These are phyloP conservation scores for Eremobia ochroleuca DNA, from an alignment of 2,888 invertebrate genomes.

Conservation along the genomic window DNA sequence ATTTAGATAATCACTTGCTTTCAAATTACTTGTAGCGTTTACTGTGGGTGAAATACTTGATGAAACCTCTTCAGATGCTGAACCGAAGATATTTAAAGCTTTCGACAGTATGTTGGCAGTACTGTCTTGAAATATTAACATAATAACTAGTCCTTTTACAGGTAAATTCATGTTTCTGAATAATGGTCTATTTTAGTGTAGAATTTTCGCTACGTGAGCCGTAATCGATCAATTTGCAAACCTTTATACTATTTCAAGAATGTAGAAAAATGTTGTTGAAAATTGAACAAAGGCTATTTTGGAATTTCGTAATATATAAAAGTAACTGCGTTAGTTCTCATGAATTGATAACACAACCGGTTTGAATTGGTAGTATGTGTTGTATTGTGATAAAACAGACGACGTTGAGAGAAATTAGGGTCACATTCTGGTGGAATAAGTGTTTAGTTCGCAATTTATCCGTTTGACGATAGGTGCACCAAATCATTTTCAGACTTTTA, in stretches of 20 bases:
- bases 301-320: background rate
- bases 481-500: background rate
- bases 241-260: background rate
- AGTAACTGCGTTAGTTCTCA: background rate
- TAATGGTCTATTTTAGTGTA: background rate
- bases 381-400: background rate
- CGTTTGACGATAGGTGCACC: background rate
- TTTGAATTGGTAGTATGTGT: background rate
- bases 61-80: background rate
- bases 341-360: background rate
- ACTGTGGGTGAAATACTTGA: background rate
- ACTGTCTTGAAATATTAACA: slow-evolving; percentile 15
- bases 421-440: background rate
- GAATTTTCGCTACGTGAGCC: background rate
- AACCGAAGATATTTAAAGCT: background rate
- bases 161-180: slow-evolving; percentile 21
- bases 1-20: background rate
- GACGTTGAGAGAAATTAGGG: background rate
- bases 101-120: background rate
- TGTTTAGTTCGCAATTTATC: background rate
- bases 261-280: background rate
- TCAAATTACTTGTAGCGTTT: background rate
- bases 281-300: slow-evolving; percentile 16
- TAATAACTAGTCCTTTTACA: slow-evolving; percentile 1
- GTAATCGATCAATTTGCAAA: background rate